A percentile compares a stretch with the other conserved stretches of the same genome.
Evolutionary conservation across 2,113 vertebrate species (phyloP).

Genomic region (Callipepla californica): DNA sequence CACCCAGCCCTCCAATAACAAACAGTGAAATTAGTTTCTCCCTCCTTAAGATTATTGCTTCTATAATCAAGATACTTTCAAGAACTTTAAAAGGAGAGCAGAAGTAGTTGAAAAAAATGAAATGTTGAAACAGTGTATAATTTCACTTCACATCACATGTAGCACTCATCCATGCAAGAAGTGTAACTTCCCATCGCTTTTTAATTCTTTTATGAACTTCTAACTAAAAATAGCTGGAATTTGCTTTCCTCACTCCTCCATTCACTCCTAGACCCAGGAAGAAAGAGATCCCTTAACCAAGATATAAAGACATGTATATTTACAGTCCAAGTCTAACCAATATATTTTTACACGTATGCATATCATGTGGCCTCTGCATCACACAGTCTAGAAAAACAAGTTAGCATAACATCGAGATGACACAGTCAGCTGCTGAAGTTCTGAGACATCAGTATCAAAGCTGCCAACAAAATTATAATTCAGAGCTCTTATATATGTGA

Average conservation of each 20-base stretch:
- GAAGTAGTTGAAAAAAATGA: neutral
- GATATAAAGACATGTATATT: neutral
- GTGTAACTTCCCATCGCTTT: neutral
- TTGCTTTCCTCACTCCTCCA: neutral
- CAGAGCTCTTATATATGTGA: neutral
- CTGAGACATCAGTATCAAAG: neutral
- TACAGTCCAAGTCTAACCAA: neutral
- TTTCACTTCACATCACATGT: neutral
- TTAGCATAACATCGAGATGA: neutral
- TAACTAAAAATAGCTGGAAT: neutral
- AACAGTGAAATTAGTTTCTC: neutral
- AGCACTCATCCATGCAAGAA: neutral
- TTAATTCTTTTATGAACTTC: neutral
- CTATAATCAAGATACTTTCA: neutral
- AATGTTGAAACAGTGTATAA: neutral
- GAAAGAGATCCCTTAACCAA: rapidly evolving
- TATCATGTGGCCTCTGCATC: neutral
- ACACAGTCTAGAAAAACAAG: neutral
- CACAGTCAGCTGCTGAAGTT: neutral
- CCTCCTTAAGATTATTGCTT: neutral
- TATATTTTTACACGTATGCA: neutral
- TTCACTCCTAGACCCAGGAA: neutral
- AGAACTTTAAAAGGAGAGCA: neutral
- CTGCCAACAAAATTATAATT: neutral
- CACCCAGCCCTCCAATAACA: neutral